A percentile compares a stretch with the other conserved stretches of the same genome.
phyloP scores from a whole-genome alignment of 2,113 vertebrate genomes.

The Neogale vison region DNA sequence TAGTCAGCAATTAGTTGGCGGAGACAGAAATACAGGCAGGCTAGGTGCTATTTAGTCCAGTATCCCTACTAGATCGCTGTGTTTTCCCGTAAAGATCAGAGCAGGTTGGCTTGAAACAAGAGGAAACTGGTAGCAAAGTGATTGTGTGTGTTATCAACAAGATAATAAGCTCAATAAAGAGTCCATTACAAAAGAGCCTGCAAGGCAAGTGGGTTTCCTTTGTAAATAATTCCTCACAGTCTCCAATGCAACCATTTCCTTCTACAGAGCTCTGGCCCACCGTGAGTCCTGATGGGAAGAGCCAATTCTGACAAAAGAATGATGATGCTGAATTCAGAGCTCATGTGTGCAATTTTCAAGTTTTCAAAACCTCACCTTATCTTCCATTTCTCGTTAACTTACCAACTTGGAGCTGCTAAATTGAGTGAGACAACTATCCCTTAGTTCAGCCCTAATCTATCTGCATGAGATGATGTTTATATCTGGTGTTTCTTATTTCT shows the following conservation, averaged over 20 bases:
- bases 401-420: constrained; percentile 54
- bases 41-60: background rate
- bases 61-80: background rate
- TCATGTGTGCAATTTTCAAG: constrained; percentile 49
- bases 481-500: background rate
- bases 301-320: constrained; percentile 34
- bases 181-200: background rate
- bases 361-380: constrained; percentile 61
- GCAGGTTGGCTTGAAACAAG: background rate
- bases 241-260: background rate
- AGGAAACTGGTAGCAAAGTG: constrained; percentile 27
- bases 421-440: constrained; percentile 48
- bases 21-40: background rate
- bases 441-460: background rate
- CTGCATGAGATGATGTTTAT: background rate
- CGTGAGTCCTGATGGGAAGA: background rate
- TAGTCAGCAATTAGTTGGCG: background rate
- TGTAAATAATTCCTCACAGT: background rate
- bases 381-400: constrained; percentile 33
- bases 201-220: constrained; percentile 27
- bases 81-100: constrained; percentile 26
- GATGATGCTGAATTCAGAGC: constrained; percentile 39
- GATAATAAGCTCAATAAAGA: constrained; percentile 39
- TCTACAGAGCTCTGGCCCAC: background rate
- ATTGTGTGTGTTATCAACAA: constrained; percentile 33